Percentiles rank a stretch among this genome's conserved stretches.
Conservation (phyloP, 1,140 invertebrate species). For the Trinorchestia longiramus region DNA sequence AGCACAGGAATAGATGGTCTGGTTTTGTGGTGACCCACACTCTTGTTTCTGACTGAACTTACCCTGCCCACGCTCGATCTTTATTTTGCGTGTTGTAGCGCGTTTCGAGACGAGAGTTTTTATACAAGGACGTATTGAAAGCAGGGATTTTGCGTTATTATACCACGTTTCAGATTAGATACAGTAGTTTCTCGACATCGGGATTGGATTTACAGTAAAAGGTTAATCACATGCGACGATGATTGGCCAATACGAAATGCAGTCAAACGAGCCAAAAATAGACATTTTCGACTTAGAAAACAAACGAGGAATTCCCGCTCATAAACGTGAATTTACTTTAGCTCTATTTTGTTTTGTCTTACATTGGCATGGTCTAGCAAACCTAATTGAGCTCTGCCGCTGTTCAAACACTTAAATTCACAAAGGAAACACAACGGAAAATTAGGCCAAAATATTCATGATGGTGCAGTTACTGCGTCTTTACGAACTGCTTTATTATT, state of each 20-base stretch:
- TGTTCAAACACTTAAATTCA: background rate
- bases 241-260: background rate
- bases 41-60: background rate
- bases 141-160: background rate
- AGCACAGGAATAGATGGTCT: background rate
- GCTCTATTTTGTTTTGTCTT: background rate
- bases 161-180: background rate
- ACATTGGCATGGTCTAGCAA: background rate
- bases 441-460: background rate
- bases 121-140: background rate
- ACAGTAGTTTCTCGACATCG: background rate
- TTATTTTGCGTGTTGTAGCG: background rate
- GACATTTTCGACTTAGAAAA: background rate
- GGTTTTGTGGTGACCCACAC: background rate
- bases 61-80: background rate
- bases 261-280: background rate
- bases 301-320: background rate
- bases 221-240: background rate
- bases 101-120: background rate
- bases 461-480: background rate
- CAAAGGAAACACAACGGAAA: background rate
- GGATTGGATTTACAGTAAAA: background rate
- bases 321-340: background rate
- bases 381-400: background rate
- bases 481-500: slow-evolving; percentile 1